Evolutionary conservation across 1,140 invertebrate genomes (phyloP), one percentile per base, ranked within the genome.

Genomic region (Trichomalopsis sarcophagae): DNA sequence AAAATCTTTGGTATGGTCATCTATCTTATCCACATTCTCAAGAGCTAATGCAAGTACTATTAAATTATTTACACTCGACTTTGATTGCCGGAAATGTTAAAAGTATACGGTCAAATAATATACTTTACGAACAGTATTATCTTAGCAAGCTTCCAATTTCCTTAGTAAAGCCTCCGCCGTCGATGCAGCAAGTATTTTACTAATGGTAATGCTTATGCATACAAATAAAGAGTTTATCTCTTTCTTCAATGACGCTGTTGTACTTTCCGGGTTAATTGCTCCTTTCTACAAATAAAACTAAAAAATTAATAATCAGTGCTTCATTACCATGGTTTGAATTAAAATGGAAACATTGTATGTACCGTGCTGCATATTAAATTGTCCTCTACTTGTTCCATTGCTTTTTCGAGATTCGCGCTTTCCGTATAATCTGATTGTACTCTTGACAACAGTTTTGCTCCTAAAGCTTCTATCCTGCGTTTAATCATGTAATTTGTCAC

Each of bases 11-110:
- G 93, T 93, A 86, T 90, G 90, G 88, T 95, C 94, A 87, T 95
- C 94, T 91, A 94, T 94, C 87, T 92, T 93, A 88, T 94, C 92
- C 87, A 94, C 89, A 86, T 94, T 95, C 89, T 95, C 95, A 82
- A 95, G 88, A 6, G 94, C 89, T 55, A 94, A 93, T 17, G 95
- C 95, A 88, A 96, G 94, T 84, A 95, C 92, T 86, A 95, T 92
- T 66, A 96, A 90, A 92, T 96, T 96, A 86, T 95, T 95, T 33
- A 96, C 95, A 47, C 95, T 95, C 66, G 93, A 94, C 88, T 96
- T 92, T 55, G 96, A 87, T 93, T 96, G 95, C 87, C 95, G 96
- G 86, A 55, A 91, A 92, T 79, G 55, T 87, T 82, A 84, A 76
- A 66, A 75, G n/a, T 71, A 71, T 71, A 3, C 27, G 30, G 2